These are phyloP conservation scores for Plebejus anna DNA, from an alignment of 2,888 invertebrate species.

Conservation along the genomic window DNA sequence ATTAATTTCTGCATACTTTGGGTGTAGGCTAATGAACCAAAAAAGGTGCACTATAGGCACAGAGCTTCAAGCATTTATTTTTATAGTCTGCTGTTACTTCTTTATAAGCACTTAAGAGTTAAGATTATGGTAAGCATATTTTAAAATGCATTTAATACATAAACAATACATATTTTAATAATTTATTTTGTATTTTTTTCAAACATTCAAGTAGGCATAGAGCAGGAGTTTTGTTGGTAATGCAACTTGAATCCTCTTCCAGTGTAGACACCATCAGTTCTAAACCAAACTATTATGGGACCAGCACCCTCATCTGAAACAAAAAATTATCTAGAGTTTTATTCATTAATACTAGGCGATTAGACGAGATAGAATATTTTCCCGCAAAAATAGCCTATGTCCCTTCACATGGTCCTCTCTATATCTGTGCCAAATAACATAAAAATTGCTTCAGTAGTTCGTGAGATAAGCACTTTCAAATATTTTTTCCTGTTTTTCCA, in stretches of 20 bases:
- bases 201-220: conserved; percentile 32
- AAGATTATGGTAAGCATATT: neutral
- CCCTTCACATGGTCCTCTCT: too few relatives aligned
- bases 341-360: too few relatives aligned
- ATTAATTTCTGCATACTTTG: neutral
- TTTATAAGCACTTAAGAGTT: neutral
- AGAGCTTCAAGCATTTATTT: neutral
- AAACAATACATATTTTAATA: neutral
- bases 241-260: conserved; percentile 85
- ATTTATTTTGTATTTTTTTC: neutral
- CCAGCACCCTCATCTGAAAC: conserved; percentile 83
- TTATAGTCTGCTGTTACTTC: neutral
- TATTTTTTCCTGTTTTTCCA: too few relatives aligned
- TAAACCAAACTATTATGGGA: conserved; percentile 84
- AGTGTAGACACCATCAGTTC: conserved; percentile 82
- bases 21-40: neutral
- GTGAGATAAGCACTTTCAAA: too few relatives aligned
- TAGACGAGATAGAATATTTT: too few relatives aligned
- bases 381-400: too few relatives aligned
- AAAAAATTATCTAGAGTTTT: conserved; percentile 2
- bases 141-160: neutral
- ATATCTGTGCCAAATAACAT: too few relatives aligned
- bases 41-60: neutral
- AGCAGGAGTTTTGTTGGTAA: conserved; percentile 85
- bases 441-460: too few relatives aligned